These are phyloP conservation scores for Neuroterus valhalla DNA, from an alignment of 1,140 invertebrate genomes.

Conservation along the genomic window DNA sequence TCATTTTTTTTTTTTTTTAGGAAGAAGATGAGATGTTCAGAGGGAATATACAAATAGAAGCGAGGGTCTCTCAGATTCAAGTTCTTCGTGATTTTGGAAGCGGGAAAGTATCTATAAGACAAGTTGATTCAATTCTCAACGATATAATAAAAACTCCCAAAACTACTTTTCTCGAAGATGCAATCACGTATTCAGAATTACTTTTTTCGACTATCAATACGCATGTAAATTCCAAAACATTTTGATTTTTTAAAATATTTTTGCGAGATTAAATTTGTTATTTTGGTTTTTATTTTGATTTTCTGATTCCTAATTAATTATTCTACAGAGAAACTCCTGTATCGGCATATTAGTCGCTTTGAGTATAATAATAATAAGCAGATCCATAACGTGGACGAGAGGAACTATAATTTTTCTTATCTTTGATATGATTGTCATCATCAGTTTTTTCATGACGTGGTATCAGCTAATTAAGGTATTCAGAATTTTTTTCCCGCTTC, in stretches of 20 bases:
- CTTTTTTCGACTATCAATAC: conserved; percentile 39
- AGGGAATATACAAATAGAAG: conserved; percentile 53
- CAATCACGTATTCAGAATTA: conserved; percentile 29
- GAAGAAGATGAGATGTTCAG: conserved; percentile 42
- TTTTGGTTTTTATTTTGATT: too few relatives aligned
- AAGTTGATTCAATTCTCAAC: conserved; percentile 59
- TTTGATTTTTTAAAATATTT: conserved; percentile 32
- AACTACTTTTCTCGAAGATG: conserved; percentile 36
- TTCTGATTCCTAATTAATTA: not conserved
- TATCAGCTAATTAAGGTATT: conserved; percentile 61
- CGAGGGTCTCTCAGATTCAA: conserved; percentile 53
- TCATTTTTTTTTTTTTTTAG: conserved; percentile 50
- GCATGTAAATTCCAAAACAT: conserved; percentile 45
- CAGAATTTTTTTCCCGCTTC: too few relatives aligned
- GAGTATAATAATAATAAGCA: conserved; percentile 40
- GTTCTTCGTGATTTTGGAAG: conserved; percentile 52
- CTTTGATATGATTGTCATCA: conserved; percentile 48
- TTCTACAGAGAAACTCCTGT: conserved; percentile 54
- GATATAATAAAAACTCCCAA: conserved; percentile 49
- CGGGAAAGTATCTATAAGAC: conserved; percentile 53
- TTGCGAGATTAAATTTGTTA: too few relatives aligned
- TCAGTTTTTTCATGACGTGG: conserved; percentile 62
- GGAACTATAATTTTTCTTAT: conserved; percentile 45
- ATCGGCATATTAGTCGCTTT: conserved; percentile 38
- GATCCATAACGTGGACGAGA: conserved; percentile 44